These are phyloP conservation scores for Astropecten irregularis DNA, from an alignment of 53 echinoderm and acorn worm species.

Conservation along the genomic window DNA sequence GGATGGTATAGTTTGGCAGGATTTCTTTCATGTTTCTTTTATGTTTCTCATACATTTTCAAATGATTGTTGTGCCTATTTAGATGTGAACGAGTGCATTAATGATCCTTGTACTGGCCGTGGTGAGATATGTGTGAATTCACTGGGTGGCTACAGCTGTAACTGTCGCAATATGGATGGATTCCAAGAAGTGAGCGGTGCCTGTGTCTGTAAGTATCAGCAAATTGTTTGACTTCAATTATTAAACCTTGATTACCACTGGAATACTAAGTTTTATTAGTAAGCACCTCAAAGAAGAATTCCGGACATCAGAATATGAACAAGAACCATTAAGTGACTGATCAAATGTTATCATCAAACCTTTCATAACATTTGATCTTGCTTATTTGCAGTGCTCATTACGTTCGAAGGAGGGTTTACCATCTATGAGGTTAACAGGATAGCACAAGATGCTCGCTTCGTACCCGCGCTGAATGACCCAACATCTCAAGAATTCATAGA, in stretches of 20 bases:
- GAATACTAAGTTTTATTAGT: too few relatives aligned
- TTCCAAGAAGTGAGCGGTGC: constrained; percentile 39
- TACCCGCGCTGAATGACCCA: constrained; percentile 46
- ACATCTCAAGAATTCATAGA: constrained; percentile 50
- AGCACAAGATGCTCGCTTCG: constrained; percentile 37
- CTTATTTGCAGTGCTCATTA: constrained; percentile 57
- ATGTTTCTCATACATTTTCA: too few relatives aligned
- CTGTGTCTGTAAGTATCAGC: constrained; percentile 63
- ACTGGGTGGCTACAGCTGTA: constrained; percentile 68
- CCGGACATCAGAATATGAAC: too few relatives aligned
- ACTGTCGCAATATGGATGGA: constrained; percentile 55
- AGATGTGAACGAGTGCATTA: constrained; percentile 79
- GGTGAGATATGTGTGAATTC: constrained; percentile 77
- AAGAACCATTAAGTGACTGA: too few relatives aligned
- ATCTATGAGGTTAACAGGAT: constrained; percentile 41
- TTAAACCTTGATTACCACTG: too few relatives aligned
- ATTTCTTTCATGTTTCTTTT: background rate
- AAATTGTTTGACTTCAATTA: background rate
- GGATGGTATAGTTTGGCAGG: background rate
- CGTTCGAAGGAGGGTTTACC: constrained; percentile 55
- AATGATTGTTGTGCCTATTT: too few relatives aligned
- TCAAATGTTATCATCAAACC: too few relatives aligned
- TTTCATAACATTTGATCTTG: too few relatives aligned
- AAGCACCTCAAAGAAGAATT: too few relatives aligned
- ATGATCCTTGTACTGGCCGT: constrained; percentile 61